These are phyloP conservation scores for Apocrypta bakeri DNA, from an alignment of 1,140 invertebrate species.

Conservation along the genomic window DNA sequence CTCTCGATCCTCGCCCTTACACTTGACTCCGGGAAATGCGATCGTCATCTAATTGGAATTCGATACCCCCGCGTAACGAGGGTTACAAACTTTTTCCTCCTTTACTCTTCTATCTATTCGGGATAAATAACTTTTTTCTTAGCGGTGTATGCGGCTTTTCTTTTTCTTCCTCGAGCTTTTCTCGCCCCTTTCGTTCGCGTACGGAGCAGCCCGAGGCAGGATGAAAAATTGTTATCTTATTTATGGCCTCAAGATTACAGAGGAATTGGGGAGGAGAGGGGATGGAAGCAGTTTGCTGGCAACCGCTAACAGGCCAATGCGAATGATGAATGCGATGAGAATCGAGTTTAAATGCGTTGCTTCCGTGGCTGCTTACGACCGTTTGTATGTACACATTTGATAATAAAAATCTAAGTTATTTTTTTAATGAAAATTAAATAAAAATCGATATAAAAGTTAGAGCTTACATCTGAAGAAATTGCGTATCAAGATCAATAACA, in stretches of 20 bases:
- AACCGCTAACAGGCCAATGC: conserved; percentile 60
- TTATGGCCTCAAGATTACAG: conserved; percentile 66
- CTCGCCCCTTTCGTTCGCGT: conserved; percentile 40
- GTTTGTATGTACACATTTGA: neutral
- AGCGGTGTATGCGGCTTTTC: neutral
- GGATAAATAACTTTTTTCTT: conserved; percentile 23
- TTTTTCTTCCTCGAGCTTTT: conserved; percentile 32
- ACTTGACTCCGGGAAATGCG: conserved; percentile 60
- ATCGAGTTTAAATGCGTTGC: conserved; percentile 45
- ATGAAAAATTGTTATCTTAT: conserved; percentile 72
- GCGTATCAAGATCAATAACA: too few species aligned
- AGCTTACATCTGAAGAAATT: too few species aligned
- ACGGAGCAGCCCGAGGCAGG: conserved; percentile 39
- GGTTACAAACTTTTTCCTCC: conserved; percentile 65
- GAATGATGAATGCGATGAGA: conserved; percentile 61
- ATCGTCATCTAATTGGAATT: conserved; percentile 73
- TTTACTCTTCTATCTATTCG: conserved; percentile 7
- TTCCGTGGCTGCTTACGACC: neutral
- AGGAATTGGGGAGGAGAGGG: neutral
- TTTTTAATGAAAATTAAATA: too few species aligned
- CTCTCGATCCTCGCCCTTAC: neutral
- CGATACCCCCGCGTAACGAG: conserved; percentile 69
- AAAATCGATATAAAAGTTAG: too few species aligned
- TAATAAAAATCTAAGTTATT: too few species aligned
- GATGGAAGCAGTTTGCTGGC: conserved; percentile 54